Base-by-base conservation (phyloP, 2,888 invertebrate species). In the Meloe dianella region DNA sequence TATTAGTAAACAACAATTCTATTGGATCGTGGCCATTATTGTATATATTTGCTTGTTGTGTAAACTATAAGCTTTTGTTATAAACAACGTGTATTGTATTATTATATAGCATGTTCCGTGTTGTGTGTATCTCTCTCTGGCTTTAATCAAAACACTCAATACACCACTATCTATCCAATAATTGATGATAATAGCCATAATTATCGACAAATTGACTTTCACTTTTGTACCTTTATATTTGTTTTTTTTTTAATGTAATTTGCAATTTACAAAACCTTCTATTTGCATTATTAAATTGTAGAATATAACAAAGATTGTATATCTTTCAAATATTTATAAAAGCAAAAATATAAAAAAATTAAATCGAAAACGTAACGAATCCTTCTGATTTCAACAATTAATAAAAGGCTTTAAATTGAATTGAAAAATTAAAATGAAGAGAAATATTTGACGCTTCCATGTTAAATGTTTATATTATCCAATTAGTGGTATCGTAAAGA, bases 391-490 rank as follows among this genome's bases (percentile, higher is more conserved):
- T 17, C 47, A 7, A 22, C 47, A 51, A 51, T 51, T 20, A 41
- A 41, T 2, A 22, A 20, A 22, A 51, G 10, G 51, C 17, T 17
- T 68, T 65, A 62, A 64, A 69, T 69, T 67, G 65, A 67, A 61
- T 60, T 29, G 54, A 57, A 47, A 64, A 58, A 27, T 38, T 35
- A 67, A 61, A 41, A 61, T 32, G 58, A 29, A 12, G 17, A 66
- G 61, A 70, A 70, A 72, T 65, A 72, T 72, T 70, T 72, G 66
- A 69, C 70, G 71, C 71, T 67, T 69, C 66, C 35, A 71, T 68
- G 71, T 63, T 73, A 73, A 72, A 70, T 62, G 69, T 35, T 71
- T 71, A 68, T 68, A 71, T 68, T 69, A 66, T 71, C 73, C 73
- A 71, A 73, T 73, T 73, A 73, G 73, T 63, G 69, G 32, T 17